Evolutionary conservation across 2,888 invertebrate species (phyloP).

Genomic region (Agapostemon virescens): DNA sequence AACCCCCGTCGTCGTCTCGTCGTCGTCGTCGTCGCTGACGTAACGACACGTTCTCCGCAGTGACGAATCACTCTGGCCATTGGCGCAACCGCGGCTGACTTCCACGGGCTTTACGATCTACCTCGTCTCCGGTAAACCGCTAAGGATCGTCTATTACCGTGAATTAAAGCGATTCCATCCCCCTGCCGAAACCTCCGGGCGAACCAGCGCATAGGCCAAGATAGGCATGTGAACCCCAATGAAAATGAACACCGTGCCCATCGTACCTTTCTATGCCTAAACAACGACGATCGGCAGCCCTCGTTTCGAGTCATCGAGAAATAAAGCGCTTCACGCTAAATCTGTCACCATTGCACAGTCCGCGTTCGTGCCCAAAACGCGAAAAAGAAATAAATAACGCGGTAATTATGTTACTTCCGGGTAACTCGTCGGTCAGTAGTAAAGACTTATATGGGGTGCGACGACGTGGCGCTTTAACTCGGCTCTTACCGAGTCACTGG

Average conservation of each 20-base stretch:
- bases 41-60: slow-evolving; percentile 18
- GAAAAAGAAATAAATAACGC: no score
- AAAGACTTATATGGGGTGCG: no score
- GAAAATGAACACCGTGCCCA: not conserved
- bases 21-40: slow-evolving; percentile 9
- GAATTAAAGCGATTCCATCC: slow-evolving; percentile 11
- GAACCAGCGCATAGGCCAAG: not conserved
- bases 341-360: no score
- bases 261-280: not conserved
- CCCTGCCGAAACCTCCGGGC: not conserved
- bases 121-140: not conserved
- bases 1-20: not conserved
- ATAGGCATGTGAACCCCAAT: not conserved
- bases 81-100: slow-evolving; percentile 6
- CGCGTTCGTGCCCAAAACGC: no score
- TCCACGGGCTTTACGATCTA: not conserved
- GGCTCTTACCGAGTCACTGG: no score
- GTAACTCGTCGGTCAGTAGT: no score
- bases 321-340: no score
- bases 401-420: no score
- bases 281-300: not conserved
- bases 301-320: not conserved
- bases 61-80: slow-evolving; percentile 33
- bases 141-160: slow-evolving; percentile 10
- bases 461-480: no score